A percentile compares a stretch with the other conserved stretches of the same genome.
phyloP scores from a whole-genome alignment of 2,797 vertebrate species.

The Strix occidentalis region DNA sequence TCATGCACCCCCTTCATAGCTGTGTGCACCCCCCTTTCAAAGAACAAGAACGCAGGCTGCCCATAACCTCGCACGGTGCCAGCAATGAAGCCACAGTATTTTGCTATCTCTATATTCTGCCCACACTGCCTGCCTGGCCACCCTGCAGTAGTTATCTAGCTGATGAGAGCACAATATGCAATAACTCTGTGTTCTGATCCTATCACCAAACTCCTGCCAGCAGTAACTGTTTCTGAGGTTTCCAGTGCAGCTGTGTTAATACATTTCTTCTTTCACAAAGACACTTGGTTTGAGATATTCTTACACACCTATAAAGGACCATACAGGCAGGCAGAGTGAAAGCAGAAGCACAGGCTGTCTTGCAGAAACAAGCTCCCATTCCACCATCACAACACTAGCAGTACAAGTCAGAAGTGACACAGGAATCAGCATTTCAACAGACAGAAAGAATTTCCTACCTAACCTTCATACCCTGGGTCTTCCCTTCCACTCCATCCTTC shows the following conservation, averaged over 20 bases:
- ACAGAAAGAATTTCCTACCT: not conserved
- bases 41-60: not conserved
- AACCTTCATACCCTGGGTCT: not conserved
- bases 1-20: not conserved
- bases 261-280: not conserved
- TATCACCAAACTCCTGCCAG: not conserved
- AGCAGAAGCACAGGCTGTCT: not conserved
- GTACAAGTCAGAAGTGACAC: not conserved
- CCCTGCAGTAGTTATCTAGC: not conserved
- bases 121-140: not conserved
- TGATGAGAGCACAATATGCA: not conserved
- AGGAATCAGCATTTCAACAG: not conserved
- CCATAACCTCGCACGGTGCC: not conserved
- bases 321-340: not conserved
- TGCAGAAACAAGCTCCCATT: not conserved
- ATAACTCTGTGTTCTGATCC: not conserved
- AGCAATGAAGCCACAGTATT: not conserved
- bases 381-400: not conserved
- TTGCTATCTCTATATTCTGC: not conserved
- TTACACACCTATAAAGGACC: not conserved
- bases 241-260: not conserved
- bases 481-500: not conserved
- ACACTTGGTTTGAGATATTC: not conserved
- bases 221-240: not conserved
- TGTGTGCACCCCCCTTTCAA: accelerated